Base-by-base conservation (phyloP, 2,888 invertebrate species). In the Anodontia alba region DNA sequence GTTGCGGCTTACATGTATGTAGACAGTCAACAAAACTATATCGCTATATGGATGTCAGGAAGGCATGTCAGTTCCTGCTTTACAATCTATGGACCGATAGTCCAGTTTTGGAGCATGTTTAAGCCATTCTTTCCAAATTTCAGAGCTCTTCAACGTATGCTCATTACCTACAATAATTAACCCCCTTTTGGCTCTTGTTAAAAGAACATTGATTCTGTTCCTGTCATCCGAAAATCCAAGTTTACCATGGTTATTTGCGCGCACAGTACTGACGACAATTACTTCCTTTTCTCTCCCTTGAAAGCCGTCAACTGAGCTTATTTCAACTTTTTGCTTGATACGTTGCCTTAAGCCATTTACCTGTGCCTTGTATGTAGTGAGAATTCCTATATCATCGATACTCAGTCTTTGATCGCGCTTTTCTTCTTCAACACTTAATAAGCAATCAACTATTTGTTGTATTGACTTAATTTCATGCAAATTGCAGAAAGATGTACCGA, bases 261-360 rank as follows among this genome's bases (percentile, higher is more conserved):
- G 12, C 0, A 86, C 86, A 20, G 83, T 80, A 68, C 76, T 76
- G 0, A 84, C 83, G 31, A 87, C 62, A 31, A 83, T 87, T 31
- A 81, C 78, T 17, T 86, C 86, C 43, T 75, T 81, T 77, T 86
- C 86, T 38, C 81, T 78, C 3, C 86, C 86, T 69, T 86, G 86
- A 49, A 83, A 86, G 10, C 83, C 80, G 62, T 86, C 86, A 0
- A 86, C 83, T 0, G 86, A 77, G 31, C 73, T 76, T 0, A 86
- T 72, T 23, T 70, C 69, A n/a, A 86, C 70, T 31, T 57, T 67
- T 31, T 70, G 38, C 17, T 67, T 62, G 31, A 81, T 17, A 26
- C 26, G 26, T 20, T 73, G 31, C 66, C 73, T 68, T 38, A 85
- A 49, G 36, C 66, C 66, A 38, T 29, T 36, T 15, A 78, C 81